These are phyloP conservation scores for Podiceps cristatus DNA, from an alignment of 2,113 vertebrate genomes.

Conservation along the genomic window DNA sequence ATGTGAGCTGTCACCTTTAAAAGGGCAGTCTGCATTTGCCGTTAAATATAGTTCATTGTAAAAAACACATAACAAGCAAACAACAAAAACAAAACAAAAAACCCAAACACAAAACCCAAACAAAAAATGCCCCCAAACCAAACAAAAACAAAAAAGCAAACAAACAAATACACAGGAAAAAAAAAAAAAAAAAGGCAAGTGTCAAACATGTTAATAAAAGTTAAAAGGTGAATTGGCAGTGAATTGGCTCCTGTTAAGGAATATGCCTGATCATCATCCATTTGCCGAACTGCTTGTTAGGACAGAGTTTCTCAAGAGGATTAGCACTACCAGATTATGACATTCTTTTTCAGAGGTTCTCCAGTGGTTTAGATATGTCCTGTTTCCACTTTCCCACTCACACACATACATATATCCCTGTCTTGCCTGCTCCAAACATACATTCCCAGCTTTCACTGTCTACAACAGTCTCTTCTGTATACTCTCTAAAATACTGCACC, in stretches of 20 bases:
- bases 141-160: too few relatives aligned
- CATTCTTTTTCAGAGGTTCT: neutral
- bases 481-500: neutral
- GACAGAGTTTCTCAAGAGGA: neutral
- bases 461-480: neutral
- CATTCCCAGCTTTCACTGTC: neutral
- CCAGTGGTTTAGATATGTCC: neutral
- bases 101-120: too few relatives aligned
- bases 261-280: neutral
- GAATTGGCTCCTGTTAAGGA: neutral
- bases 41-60: neutral
- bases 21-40: neutral
- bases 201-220: neutral
- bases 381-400: neutral
- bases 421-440: neutral
- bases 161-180: too few relatives aligned
- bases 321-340: neutral
- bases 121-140: too few relatives aligned
- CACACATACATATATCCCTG: fast-evolving
- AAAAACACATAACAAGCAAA: neutral
- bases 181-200: neutral
- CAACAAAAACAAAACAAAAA: neutral
- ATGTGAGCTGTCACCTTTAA: neutral
- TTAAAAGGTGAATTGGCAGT: neutral
- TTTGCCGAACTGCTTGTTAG: neutral